Evolutionary conservation across 2,888 invertebrate species (phyloP).

Genomic region (Atrina japonica): DNA sequence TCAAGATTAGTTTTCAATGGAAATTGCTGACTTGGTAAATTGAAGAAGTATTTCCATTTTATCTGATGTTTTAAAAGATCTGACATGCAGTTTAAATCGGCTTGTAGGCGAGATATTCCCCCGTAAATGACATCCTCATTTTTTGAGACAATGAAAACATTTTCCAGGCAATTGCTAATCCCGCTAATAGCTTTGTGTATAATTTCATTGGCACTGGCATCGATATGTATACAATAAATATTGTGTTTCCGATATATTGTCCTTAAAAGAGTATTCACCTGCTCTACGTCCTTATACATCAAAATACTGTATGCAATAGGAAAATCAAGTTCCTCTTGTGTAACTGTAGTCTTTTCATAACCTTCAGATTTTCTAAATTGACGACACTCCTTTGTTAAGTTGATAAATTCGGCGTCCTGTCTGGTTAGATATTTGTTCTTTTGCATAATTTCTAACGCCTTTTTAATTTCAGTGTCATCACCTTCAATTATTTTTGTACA

Average conservation of each 20-base stretch:
- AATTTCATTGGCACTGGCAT: slow-evolving; percentile 58
- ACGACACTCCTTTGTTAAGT: slow-evolving; percentile 63
- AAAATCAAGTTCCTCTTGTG: slow-evolving; percentile 63
- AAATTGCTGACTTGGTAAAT: slow-evolving; percentile 78
- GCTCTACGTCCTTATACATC: slow-evolving; percentile 70
- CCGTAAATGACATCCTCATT: slow-evolving; percentile 76
- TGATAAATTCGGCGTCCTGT: slow-evolving; percentile 59
- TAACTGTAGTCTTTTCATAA: slow-evolving; percentile 41
- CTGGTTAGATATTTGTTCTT: slow-evolving; percentile 44
- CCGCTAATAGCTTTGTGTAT: slow-evolving; percentile 60
- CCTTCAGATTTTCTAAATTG: slow-evolving; percentile 54
- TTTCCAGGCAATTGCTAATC: slow-evolving; percentile 73
- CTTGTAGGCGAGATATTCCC: slow-evolving; percentile 74
- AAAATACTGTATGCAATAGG: slow-evolving; percentile 76
- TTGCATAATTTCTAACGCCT: slow-evolving; percentile 47
- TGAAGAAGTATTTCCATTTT: slow-evolving; percentile 79
- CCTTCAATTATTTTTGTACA: slow-evolving; percentile 63
- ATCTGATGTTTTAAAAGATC: slow-evolving; percentile 61
- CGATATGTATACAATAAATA: slow-evolving; percentile 78
- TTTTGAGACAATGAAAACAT: slow-evolving; percentile 77
- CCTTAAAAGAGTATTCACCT: slow-evolving; percentile 71
- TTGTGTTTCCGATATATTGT: slow-evolving; percentile 77
- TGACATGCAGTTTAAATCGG: slow-evolving; percentile 79
- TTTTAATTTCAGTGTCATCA: slow-evolving; percentile 54
- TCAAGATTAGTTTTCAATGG: slow-evolving; percentile 79